Base-by-base conservation (phyloP, 2,113 vertebrate species). In the Ancistrus triradiatus region DNA sequence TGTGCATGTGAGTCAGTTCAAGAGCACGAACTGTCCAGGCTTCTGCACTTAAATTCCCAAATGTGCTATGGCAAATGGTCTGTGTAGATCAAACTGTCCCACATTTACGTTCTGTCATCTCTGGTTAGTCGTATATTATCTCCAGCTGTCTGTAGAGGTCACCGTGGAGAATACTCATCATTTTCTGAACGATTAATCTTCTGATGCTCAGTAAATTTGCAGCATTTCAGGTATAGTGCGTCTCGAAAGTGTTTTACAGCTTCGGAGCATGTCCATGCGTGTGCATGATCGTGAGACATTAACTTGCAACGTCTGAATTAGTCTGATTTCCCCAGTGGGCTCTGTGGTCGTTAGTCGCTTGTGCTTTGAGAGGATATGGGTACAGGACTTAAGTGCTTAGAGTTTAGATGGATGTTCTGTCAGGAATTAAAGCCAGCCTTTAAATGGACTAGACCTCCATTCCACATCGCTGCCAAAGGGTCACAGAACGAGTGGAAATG, bases 381-480 rank as follows among this genome's bases (percentile, higher is more conserved):
- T 7, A 9, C 8, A n/a, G 48, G 42, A 35, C 38, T 61, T 53
- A 52, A 68, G 50, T 37, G 43, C 62, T 66, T 44, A 10, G 55
- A 59, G 68, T 67, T 75, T 33, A 75, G 55, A 24, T 50, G 46
- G 60, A 48, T 59, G 43, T 63, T 49, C 49, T 31, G 57, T 60
- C 24, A 70, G 25, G 19, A 42, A 53, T 27, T 67, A 40, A 70
- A 62, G 24, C 66, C 33, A 49, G 42, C 3, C 61, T 43, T n/a
- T 43, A 64, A 47, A 59, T 56, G 47, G 28, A 38, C 43, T 56
- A 47, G 27, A 7, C 10, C 37, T 17, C 46, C 18, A 15, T 59
- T 27, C n/a, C 24, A 25, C 43, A 58, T 37, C 44, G 35, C 28
- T 68, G 61, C 44, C 35, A 43, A 63, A 58, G 42, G 40, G 47